Evolutionary conservation across 2,113 vertebrate species (phyloP).

Genomic region (Meleagris gallopavo): DNA sequence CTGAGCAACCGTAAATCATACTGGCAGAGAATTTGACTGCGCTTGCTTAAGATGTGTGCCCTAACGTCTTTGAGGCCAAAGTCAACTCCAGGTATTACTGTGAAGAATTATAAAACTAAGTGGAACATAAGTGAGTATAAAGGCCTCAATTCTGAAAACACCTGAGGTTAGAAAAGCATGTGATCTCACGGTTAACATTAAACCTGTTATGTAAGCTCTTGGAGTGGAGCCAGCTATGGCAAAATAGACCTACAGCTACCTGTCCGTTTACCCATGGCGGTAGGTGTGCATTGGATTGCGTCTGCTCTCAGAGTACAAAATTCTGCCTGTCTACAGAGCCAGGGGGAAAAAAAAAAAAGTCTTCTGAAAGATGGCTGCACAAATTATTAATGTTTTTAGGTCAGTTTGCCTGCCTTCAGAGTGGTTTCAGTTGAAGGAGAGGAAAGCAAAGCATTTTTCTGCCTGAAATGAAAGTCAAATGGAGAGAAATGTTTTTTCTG

Average conservation of each 20-base stretch:
- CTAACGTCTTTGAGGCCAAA: neutral
- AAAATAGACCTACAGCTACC: neutral
- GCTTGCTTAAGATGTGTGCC: neutral
- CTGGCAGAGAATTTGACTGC: neutral
- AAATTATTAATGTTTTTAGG: neutral
- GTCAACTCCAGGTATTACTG: slow-evolving; percentile 31
- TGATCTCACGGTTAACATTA: neutral
- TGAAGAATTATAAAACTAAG: slow-evolving; percentile 40
- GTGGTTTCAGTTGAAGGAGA: neutral
- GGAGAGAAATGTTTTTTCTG: neutral
- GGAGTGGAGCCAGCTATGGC: neutral
- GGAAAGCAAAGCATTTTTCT: neutral
- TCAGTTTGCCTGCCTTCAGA: neutral
- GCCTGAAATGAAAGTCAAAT: neutral
- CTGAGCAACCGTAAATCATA: neutral
- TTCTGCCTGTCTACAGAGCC: neutral
- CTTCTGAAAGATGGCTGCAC: neutral
- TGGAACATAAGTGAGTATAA: neutral
- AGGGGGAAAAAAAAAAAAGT: neutral
- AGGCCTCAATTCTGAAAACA: neutral
- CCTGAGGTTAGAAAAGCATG: neutral
- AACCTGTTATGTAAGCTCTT: neutral
- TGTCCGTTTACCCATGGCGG: neutral
- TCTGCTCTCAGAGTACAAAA: neutral
- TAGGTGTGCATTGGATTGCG: fast-evolving